Base-by-base conservation (phyloP, 2,113 vertebrate species). In the Equus przewalskii region DNA sequence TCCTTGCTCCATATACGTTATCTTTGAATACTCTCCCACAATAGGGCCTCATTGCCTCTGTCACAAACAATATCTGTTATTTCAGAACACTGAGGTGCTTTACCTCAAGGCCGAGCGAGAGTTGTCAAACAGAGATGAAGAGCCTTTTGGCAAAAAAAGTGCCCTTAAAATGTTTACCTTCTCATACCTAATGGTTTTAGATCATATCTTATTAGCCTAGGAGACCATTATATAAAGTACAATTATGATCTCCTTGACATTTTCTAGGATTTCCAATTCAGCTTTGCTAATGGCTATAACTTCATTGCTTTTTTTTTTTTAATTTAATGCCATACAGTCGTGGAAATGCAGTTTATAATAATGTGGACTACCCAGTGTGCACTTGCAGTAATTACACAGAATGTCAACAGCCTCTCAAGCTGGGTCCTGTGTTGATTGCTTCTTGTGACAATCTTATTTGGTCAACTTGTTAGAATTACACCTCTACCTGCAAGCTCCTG, bases 161-260 rank as follows among this genome's bases (percentile, higher is more conserved):
- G 93, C 97, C 97, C 98, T 98, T 98, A 98, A 98, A 98, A 98
- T 98, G 98, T 99, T 99, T 99, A 98, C 98, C 98, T 98, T 98
- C 96, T 98, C 98, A 98, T 98, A 99, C 98, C 98, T 98, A 99
- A 99, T 98, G 98, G 98, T 98, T 99, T 98, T 98, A 98, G 98
- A 98, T 98, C 98, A 98, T 98, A 99, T 98, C 97, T 98, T 98
- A 98, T 98, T 98, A 98, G 98, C 95, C 96, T 98, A 97, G 98
- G 98, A 98, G 98, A 94, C 95, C 98, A 98, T 99, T 99, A 98
- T 87, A 98, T 97, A 98, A 98, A 98, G 92, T 49, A 7, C 98
- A 98, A 97, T 99, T 99, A 99, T 98, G 98, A 98, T 96, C 98
- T 97, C 98, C 98, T 98, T 98, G 98, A 99, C 98, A 99, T 99